Percentiles rank a stretch among this genome's conserved stretches.
Conservation (phyloP, 2,888 invertebrate species). For the Cataglyphis livida region DNA sequence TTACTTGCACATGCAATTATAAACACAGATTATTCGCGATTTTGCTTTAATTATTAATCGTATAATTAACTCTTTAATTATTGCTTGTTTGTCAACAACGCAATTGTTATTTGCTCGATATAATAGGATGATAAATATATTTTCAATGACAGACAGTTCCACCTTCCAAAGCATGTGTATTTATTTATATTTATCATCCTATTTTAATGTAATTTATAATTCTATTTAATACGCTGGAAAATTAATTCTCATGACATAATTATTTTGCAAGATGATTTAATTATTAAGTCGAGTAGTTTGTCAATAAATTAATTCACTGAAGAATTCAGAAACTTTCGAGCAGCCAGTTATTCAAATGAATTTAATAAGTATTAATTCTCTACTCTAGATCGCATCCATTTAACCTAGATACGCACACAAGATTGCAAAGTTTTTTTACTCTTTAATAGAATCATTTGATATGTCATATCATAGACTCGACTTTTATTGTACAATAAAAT, state of each 20-base stretch:
- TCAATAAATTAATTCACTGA: constrained; percentile 8
- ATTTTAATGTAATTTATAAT: background rate
- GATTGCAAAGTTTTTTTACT: constrained; percentile 14
- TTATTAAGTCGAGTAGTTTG: background rate
- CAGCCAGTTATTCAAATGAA: background rate
- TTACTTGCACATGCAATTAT: background rate
- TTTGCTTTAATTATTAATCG: background rate
- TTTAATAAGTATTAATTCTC: constrained; percentile 18
- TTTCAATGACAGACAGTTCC: background rate
- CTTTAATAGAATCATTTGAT: background rate
- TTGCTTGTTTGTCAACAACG: background rate
- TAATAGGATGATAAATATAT: background rate
- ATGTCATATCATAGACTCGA: background rate
- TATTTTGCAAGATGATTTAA: background rate
- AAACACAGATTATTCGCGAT: background rate
- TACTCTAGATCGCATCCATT: constrained; percentile 1
- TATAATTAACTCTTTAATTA: background rate
- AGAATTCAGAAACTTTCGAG: background rate
- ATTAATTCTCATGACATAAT: background rate
- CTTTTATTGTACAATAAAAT: background rate
- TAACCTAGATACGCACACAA: background rate
- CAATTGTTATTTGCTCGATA: background rate
- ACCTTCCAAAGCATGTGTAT: background rate
- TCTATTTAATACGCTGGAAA: too few relatives aligned
- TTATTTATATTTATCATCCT: background rate